Conservation (phyloP, 2,797 vertebrate genomes). For the Parauchenoglanis punctatus region DNA sequence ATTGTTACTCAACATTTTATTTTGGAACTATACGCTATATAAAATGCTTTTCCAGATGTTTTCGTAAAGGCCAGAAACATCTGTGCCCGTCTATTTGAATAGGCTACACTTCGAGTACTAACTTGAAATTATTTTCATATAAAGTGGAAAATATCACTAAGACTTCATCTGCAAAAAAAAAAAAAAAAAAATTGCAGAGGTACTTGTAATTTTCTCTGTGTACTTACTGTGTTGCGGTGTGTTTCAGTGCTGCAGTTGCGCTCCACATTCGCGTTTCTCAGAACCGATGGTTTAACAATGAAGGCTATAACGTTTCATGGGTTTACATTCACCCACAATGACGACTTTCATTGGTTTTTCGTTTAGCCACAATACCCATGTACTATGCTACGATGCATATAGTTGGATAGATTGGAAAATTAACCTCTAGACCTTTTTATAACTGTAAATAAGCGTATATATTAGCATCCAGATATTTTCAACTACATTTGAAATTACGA, state of each 20-base stretch:
- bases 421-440: constrained; percentile 55
- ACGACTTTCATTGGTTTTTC: constrained; percentile 22
- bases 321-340: neutral
- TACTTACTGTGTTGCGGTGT: neutral
- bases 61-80: neutral
- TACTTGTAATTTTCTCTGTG: neutral
- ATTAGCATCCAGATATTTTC: constrained; percentile 62
- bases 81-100: neutral
- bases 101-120: neutral
- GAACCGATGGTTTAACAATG: neutral
- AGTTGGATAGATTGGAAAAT: constrained; percentile 53
- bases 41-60: neutral
- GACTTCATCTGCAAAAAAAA: neutral
- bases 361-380: constrained; percentile 42
- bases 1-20: neutral
- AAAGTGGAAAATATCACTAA: neutral
- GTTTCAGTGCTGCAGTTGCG: neutral
- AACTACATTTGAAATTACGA: constrained; percentile 60
- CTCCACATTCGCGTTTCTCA: neutral
- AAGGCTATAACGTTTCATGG: neutral
- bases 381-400: constrained; percentile 14
- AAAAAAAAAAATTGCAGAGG: neutral
- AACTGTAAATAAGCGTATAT: constrained; percentile 66
- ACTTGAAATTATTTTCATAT: constrained; percentile 10
- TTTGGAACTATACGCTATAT: neutral